Conservation (phyloP, 2,113 vertebrate species). For the Vombatus ursinus region DNA sequence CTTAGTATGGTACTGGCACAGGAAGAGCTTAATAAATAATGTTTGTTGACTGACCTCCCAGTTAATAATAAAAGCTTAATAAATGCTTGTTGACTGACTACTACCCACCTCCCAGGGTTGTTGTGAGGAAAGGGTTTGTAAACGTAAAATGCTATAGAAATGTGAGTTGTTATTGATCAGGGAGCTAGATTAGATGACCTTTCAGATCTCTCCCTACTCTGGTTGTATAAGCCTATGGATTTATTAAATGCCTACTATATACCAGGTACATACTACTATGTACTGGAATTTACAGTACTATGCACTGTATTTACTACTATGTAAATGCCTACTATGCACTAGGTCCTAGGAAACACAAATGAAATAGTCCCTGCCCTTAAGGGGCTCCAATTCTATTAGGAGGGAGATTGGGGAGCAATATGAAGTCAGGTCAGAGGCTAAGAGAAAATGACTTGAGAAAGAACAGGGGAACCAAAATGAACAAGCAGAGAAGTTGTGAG, state of each 20-base stretch:
- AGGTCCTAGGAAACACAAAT: not conserved
- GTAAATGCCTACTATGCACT: no score
- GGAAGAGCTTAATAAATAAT: not conserved
- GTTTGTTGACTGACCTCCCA: not conserved
- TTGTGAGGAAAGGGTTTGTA: no score
- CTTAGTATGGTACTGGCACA: not conserved
- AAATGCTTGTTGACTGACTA: not conserved
- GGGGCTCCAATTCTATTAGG: not conserved
- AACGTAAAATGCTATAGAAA: no score
- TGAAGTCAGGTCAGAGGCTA: constrained; percentile 42
- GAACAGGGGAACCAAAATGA: constrained; percentile 15
- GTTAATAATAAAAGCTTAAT: no score
- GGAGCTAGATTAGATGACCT: no score
- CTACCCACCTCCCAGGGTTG: no score
- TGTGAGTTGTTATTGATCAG: no score
- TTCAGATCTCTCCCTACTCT: no score
- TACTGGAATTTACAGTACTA: no score
- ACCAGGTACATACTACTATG: no score
- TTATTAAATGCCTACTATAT: not conserved
- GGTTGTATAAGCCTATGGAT: no score
- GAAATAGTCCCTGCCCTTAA: not conserved
- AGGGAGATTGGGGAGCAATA: not conserved
- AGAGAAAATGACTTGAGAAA: constrained; percentile 34
- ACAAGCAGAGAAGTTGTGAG: constrained; percentile 18
- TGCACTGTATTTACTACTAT: no score